Evolutionary conservation across 1,140 invertebrate genomes (phyloP).

Genomic region (Drosophila micromelanica): DNA sequence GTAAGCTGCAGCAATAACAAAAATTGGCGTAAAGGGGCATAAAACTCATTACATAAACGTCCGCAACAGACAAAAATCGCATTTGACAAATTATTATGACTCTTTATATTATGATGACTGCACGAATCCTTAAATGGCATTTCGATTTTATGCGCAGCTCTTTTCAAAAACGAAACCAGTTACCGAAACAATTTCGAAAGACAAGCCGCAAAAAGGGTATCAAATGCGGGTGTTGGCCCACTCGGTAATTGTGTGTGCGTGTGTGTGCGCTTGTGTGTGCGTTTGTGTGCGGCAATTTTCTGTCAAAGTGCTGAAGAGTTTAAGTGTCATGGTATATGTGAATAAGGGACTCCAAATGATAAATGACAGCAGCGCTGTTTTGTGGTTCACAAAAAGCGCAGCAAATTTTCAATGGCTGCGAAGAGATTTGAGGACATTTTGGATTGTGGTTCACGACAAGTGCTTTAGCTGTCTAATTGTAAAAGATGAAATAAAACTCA

Average conservation of each 20-base stretch:
- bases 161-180: constrained; percentile 20
- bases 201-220: constrained; percentile 34
- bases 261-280: constrained; percentile 17
- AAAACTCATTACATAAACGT: constrained; percentile 68
- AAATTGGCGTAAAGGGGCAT: constrained; percentile 38
- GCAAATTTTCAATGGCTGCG: constrained; percentile 24
- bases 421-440: constrained; percentile 29
- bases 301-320: constrained; percentile 18
- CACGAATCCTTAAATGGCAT: constrained; percentile 41
- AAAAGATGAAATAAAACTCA: constrained; percentile 6
- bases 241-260: constrained; percentile 23
- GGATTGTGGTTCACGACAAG: constrained; percentile 16
- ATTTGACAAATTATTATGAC: constrained; percentile 64
- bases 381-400: constrained; percentile 25
- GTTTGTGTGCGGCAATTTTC: constrained; percentile 16
- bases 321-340: constrained; percentile 21
- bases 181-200: constrained; percentile 47
- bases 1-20: constrained; percentile 15
- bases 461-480: constrained; percentile 26
- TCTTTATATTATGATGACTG: constrained; percentile 50
- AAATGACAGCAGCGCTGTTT: constrained; percentile 29
- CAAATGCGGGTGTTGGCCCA: constrained; percentile 18
- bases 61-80: constrained; percentile 56
- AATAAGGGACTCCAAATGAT: constrained; percentile 25
- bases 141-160: constrained; percentile 44